Percentiles rank a stretch among this genome's conserved stretches.
Conservation (phyloP, 2,113 vertebrate genomes). For the Mionectes macconnelli region DNA sequence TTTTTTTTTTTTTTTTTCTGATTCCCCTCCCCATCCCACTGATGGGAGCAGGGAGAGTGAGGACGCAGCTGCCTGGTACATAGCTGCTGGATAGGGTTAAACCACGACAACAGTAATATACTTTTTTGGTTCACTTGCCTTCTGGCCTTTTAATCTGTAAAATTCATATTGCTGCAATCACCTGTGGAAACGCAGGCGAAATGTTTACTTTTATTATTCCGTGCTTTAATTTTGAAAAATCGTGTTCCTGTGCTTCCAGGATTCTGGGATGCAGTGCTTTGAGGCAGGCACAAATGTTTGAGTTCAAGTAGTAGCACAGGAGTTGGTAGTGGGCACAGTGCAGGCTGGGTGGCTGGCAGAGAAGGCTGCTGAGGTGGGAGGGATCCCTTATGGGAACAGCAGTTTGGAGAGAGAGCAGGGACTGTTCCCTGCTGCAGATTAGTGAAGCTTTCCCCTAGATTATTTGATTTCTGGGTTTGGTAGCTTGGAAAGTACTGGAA, state of each 20-base stretch:
- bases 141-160: constrained; percentile 1
- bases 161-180: neutral
- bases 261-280: neutral
- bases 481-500: neutral
- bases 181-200: neutral
- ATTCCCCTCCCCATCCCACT: neutral
- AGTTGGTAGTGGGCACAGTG: neutral
- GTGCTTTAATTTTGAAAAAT: neutral
- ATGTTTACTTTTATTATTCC: constrained; percentile 18
- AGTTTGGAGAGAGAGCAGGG: neutral
- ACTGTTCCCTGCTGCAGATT: neutral
- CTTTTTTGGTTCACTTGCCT: neutral
- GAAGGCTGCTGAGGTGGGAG: neutral
- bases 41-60: neutral
- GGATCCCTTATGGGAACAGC: neutral
- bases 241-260: neutral
- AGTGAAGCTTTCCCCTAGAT: neutral
- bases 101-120: neutral
- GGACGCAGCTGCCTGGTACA: neutral
- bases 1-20: neutral
- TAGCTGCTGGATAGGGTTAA: neutral
- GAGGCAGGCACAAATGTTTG: neutral
- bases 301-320: neutral
- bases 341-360: neutral
- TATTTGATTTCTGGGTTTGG: neutral